phyloP scores from a whole-genome alignment of 2,888 invertebrate genomes.

The Zonitis immaculata region DNA sequence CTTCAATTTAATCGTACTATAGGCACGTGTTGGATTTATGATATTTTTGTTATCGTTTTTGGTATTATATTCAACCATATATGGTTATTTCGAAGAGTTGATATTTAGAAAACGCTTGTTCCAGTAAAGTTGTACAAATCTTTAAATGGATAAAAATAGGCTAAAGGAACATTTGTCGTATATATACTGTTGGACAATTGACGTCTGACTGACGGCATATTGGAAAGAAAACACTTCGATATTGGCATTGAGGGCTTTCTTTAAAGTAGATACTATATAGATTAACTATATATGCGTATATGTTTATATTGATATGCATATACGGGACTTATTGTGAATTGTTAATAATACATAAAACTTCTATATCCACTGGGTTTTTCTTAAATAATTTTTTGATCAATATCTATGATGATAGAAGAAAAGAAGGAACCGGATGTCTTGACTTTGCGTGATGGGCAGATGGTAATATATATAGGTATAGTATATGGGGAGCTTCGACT shows the following conservation, averaged over 20 bases:
- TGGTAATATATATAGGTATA: slow-evolving; percentile 11
- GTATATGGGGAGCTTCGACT: slow-evolving; percentile 18
- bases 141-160: not conserved
- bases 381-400: too few relatives aligned
- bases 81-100: not conserved
- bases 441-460: slow-evolving; percentile 26
- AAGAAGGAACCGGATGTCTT: slow-evolving; percentile 39
- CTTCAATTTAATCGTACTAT: too few relatives aligned
- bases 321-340: not conserved
- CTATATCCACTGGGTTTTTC: too few relatives aligned
- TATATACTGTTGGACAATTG: not conserved
- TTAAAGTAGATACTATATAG: not conserved
- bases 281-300: not conserved
- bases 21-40: too few relatives aligned
- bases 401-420: slow-evolving; percentile 12
- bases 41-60: too few relatives aligned
- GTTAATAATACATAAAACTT: too few relatives aligned
- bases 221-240: not conserved
- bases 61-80: not conserved
- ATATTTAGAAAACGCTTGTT: not conserved
- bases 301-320: not conserved
- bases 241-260: not conserved
- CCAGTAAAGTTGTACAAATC: not conserved
- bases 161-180: not conserved
- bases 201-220: slow-evolving; percentile 2